Evolutionary conservation across 2,888 invertebrate genomes (phyloP), one percentile per base, ranked within the genome.

Genomic region (Seladonia tumulorum): DNA sequence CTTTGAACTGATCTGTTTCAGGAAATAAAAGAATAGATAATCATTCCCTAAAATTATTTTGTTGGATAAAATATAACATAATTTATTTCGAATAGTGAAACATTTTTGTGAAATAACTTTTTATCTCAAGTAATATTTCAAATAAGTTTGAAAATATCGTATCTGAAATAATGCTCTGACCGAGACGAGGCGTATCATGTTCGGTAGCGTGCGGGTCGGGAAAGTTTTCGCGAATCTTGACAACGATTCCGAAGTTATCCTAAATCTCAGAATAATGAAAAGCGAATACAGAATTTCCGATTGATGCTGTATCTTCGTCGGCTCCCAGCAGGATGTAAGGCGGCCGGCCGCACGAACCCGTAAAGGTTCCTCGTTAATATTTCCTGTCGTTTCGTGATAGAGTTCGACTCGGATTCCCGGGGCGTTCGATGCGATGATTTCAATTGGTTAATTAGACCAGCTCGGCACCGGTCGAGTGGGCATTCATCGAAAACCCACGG

Each of bases 401-500:
- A 35, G 12, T 22, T 39, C 39, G 68, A 42, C n/a, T 42, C n/a
- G 10, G n/a, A 42, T 42, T 42, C 68, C 68, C 22, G 39, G 12
- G 5, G n/a, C 39, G 42, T 42, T 42, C 68, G 42, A 68, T n/a
- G 68, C 68, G 68, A 39, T n/a, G n/a, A 68, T 68, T 85, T 78
- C 60, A 71, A 82, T 86, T 73, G 86, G 71, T 86, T 86, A 86
- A 86, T 86, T 86, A 86, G 81, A 68, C 81, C 57, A 63, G 74
- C 35, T 63, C 79, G 68, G 74, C 29, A 14, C 25, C 79, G 79
- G 35, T 79, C 73, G 82, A 82, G 82, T 82, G 72, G 82, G 63
- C 79, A 47, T 81, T 83, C 85, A 71, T 83, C 83, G 81, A 81
- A 66, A 85, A 81, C 60, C 29, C 29, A 70, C 39, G 72, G 76